These are phyloP conservation scores for Thunnus maccoyii DNA, from an alignment of 2,113 vertebrate genomes.

Conservation along the genomic window DNA sequence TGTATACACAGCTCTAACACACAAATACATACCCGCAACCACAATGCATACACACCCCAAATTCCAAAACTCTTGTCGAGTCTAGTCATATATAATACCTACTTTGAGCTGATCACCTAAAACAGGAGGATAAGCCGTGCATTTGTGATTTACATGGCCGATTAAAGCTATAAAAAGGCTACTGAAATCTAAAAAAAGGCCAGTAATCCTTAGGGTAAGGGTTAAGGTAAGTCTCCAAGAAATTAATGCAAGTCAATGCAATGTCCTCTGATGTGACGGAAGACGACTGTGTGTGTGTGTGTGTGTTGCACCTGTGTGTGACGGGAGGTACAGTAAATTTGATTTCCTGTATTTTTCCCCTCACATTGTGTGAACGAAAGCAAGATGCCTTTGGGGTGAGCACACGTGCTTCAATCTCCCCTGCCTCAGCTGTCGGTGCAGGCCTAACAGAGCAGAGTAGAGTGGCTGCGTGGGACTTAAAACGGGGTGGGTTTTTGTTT, in stretches of 20 bases:
- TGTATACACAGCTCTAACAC: neutral
- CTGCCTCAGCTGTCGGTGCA: constrained; percentile 78
- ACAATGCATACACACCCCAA: neutral
- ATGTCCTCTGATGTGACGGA: too few relatives aligned
- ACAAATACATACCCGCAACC: neutral
- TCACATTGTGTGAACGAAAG: constrained; percentile 60
- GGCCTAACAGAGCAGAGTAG: constrained; percentile 34
- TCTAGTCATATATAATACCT: neutral
- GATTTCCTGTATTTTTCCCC: constrained; percentile 47
- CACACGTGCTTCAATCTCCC: constrained; percentile 64
- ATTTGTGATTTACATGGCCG: neutral
- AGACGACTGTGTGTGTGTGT: neutral
- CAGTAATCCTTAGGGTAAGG: too few relatives aligned
- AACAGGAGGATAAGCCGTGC: neutral
- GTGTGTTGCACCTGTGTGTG: constrained; percentile 22
- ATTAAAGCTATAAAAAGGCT: neutral
- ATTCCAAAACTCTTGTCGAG: neutral
- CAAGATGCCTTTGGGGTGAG: constrained; percentile 80
- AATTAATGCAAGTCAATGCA: too few relatives aligned
- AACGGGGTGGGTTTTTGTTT: constrained; percentile 42
- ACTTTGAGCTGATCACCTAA: neutral
- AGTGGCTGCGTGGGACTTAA: constrained; percentile 33
- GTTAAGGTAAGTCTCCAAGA: too few relatives aligned
- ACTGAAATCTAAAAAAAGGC: neutral
- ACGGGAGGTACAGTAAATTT: constrained; percentile 35